Evolutionary conservation across 1,140 invertebrate genomes (phyloP).

Genomic region (Ridgeia piscesae): DNA sequence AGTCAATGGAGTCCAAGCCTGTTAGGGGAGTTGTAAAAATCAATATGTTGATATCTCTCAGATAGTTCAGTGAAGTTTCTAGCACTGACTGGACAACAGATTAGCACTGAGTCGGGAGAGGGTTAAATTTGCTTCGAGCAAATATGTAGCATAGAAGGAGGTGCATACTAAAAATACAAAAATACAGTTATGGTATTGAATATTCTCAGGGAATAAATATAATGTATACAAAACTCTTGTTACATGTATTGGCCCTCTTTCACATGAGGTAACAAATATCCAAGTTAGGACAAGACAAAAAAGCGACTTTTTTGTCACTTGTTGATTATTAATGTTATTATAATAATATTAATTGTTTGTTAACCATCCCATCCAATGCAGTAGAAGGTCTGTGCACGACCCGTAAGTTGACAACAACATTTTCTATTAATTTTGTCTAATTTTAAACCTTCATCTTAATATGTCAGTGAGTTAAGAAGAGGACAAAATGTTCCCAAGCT

Average conservation of each 20-base stretch:
- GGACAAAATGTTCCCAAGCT: not conserved
- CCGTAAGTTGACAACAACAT: not conserved
- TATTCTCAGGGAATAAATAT: too few relatives aligned
- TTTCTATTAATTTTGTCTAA: not conserved
- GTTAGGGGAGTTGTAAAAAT: not conserved
- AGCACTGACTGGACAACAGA: not conserved
- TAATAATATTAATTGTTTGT: not conserved
- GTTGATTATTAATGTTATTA: not conserved
- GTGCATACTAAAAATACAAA: too few relatives aligned
- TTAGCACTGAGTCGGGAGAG: not conserved
- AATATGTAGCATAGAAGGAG: too few relatives aligned
- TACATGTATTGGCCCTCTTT: too few relatives aligned
- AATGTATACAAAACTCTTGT: too few relatives aligned
- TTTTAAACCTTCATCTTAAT: not conserved
- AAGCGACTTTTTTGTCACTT: too few relatives aligned
- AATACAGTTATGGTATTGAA: too few relatives aligned
- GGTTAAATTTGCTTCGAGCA: too few relatives aligned
- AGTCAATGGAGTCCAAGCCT: not conserved
- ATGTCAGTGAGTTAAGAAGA: not conserved
- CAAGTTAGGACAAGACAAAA: too few relatives aligned
- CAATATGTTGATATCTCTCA: not conserved
- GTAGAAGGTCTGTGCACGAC: not conserved
- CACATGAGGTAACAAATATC: too few relatives aligned
- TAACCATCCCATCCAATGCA: not conserved
- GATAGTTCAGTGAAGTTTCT: not conserved